Evolutionary conservation across 2,113 vertebrate species (phyloP).

Genomic region (Malurus alboscapulatus): DNA sequence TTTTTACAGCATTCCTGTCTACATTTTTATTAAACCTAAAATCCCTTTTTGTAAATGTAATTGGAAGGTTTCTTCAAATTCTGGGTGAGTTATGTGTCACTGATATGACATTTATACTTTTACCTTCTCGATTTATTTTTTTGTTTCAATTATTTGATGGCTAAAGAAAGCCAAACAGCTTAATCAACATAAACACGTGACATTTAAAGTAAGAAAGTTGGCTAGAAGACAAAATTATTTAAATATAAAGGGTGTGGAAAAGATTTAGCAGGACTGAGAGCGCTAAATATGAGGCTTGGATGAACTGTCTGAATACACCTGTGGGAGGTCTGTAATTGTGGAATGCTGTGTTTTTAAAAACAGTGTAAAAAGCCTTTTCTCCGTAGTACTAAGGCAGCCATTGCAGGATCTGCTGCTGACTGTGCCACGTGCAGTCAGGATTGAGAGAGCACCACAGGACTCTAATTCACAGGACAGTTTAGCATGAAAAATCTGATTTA

Average conservation of each 20-base stretch:
- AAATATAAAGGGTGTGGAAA: background rate
- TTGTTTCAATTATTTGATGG: background rate
- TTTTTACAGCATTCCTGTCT: background rate
- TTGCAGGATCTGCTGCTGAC: background rate
- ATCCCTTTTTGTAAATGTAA: background rate
- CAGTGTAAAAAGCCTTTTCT: background rate
- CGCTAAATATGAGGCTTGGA: background rate
- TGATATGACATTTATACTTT: background rate
- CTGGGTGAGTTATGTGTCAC: background rate
- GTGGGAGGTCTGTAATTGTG: background rate
- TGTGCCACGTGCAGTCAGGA: accelerated
- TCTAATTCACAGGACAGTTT: background rate
- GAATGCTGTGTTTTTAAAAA: background rate
- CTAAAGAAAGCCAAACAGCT: background rate
- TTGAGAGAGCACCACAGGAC: background rate
- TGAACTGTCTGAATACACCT: background rate
- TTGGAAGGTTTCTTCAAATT: background rate
- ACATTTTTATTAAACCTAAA: background rate
- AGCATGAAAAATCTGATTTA: background rate
- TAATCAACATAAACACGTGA: background rate
- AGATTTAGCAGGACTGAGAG: background rate
- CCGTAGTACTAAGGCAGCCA: background rate
- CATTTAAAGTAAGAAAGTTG: background rate
- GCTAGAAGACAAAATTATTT: background rate
- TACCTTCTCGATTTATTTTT: background rate